phyloP scores from a whole-genome alignment of 2,113 vertebrate genomes.

The Ochotona curzoniae region DNA sequence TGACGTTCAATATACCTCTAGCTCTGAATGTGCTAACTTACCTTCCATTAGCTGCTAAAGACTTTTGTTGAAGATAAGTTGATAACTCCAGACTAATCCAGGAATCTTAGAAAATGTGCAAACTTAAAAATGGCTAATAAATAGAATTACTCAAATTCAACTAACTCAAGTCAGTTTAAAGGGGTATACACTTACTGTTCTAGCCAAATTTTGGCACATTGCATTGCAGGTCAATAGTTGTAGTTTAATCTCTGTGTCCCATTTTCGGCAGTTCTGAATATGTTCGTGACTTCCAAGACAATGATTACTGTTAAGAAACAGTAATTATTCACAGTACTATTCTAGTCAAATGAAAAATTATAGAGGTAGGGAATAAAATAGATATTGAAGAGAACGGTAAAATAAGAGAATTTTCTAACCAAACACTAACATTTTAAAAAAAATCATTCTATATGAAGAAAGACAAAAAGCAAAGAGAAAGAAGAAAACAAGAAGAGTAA shows the following conservation, averaged over 20 bases:
- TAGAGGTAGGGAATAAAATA: conserved; percentile 48
- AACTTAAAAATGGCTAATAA: conserved; percentile 4
- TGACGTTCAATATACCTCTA: conserved; percentile 36
- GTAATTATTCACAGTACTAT: conserved; percentile 66
- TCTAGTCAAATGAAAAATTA: conserved; percentile 68
- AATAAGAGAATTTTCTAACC: conserved; percentile 48
- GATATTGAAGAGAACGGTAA: conserved; percentile 50
- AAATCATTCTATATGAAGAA: conserved; percentile 21
- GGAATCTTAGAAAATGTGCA: not conserved
- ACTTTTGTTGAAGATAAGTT: not conserved
- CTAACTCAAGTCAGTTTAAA: conserved; percentile 49
- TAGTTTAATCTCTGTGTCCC: conserved; percentile 96
- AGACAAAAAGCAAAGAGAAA: conserved; percentile 14
- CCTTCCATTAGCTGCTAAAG: not conserved
- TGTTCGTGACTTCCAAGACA: conserved; percentile 98
- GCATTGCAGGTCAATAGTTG: conserved; percentile 91
- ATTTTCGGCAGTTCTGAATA: conserved; percentile 97
- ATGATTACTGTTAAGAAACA: conserved; percentile 91
- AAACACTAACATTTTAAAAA: conserved; percentile 51
- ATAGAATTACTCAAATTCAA: conserved; percentile 50
- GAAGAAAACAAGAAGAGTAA: not conserved
- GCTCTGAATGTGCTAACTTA: conserved; percentile 6
- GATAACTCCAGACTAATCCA: not conserved
- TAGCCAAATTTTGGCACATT: conserved; percentile 92
- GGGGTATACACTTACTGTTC: conserved; percentile 89